phyloP scores from a whole-genome alignment of 2,797 vertebrate species.

The Chromobotia macracanthus region DNA sequence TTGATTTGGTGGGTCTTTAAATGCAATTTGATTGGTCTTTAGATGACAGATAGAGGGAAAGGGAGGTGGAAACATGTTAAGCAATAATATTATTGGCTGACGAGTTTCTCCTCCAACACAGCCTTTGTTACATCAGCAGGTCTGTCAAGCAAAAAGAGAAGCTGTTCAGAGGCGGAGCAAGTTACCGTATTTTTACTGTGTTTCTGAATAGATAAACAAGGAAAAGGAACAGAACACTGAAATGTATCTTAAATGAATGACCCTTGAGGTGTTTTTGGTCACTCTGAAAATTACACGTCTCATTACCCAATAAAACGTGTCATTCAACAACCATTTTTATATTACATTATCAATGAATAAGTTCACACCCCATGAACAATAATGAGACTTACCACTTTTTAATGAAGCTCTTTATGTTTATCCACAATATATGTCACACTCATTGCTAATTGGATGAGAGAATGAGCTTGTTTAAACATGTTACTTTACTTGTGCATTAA shows the following conservation, averaged over 20 bases:
- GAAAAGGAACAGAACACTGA: not conserved
- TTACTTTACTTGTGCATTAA: conserved; percentile 53
- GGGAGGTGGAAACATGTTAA: too few relatives aligned
- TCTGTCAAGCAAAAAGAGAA: too few relatives aligned
- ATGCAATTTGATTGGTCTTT: too few relatives aligned
- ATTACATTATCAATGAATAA: not conserved
- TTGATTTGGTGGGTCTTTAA: too few relatives aligned
- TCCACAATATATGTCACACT: conserved; percentile 57
- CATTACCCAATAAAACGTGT: not conserved
- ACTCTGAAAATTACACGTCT: not conserved
- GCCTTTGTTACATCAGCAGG: too few relatives aligned
- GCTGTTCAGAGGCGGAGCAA: too few relatives aligned
- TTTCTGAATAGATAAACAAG: too few relatives aligned
- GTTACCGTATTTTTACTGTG: too few relatives aligned
- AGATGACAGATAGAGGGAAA: too few relatives aligned
- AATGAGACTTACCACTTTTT: conserved; percentile 27
- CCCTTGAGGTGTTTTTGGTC: not conserved
- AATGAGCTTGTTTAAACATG: conserved; percentile 57
- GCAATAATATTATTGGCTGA: too few relatives aligned
- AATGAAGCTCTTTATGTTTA: conserved; percentile 48
- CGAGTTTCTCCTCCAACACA: too few relatives aligned
- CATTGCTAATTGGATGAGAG: conserved; percentile 63
- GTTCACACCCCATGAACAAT: conserved; percentile 14
- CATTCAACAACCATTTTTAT: not conserved
- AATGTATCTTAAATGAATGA: not conserved